Conservation (phyloP, 2,113 vertebrate species). For the Chloroceryle aenea region DNA sequence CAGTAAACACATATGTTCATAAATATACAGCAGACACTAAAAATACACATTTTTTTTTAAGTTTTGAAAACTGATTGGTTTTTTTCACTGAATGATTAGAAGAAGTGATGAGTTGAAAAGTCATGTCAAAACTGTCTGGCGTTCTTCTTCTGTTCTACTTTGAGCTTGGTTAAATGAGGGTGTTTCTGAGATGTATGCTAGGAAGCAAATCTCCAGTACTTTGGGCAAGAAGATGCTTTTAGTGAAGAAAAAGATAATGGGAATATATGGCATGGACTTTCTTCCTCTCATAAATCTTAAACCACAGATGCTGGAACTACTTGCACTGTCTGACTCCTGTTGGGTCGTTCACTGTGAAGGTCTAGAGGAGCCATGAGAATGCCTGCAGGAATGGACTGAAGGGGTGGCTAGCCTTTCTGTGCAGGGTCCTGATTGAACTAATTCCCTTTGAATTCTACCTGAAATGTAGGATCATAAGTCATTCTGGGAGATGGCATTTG, state of each 20-base stretch:
- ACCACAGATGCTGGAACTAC: background rate
- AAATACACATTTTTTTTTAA: fast-evolving
- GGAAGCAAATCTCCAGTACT: background rate
- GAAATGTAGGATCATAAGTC: background rate
- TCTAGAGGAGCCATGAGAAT: background rate
- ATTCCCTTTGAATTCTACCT: background rate
- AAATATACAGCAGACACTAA: background rate
- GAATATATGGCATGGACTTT: background rate
- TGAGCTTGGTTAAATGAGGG: background rate
- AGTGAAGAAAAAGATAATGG: background rate
- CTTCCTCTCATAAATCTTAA: background rate
- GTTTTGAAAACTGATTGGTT: background rate
- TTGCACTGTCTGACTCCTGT: background rate
- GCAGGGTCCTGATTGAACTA: background rate
- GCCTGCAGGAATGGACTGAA: background rate
- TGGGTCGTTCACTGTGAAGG: background rate
- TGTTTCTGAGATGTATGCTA: background rate
- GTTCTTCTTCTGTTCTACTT: background rate
- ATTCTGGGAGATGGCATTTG: background rate
- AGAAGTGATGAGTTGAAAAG: background rate
- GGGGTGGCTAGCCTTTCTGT: background rate
- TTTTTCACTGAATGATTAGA: background rate
- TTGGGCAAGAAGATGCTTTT: background rate
- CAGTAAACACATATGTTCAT: fast-evolving
- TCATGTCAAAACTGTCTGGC: background rate